phyloP scores from a whole-genome alignment of 2,888 invertebrate species.

The Coenonympha glycerion region DNA sequence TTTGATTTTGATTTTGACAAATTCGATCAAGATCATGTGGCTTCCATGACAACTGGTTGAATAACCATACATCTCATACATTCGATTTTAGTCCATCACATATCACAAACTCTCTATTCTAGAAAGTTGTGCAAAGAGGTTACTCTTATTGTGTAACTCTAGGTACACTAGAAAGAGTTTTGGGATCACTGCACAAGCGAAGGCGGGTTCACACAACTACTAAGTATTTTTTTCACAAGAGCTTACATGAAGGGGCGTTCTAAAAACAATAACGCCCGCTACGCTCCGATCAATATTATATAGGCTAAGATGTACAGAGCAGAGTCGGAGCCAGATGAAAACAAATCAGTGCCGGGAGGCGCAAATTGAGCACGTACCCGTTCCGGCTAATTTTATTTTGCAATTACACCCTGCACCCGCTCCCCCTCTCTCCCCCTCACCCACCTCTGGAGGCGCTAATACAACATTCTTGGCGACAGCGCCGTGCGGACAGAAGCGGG shows the following conservation, averaged over 20 bases:
- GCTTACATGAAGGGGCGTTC: slow-evolving; percentile 6
- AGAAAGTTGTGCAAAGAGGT: too few relatives aligned
- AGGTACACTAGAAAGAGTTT: too few relatives aligned
- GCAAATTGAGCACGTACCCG: slow-evolving; percentile 76
- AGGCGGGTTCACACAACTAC: too few relatives aligned
- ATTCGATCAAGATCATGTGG: too few relatives aligned
- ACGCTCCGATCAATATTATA: slow-evolving; percentile 67
- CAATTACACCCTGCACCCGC: slow-evolving; percentile 67
- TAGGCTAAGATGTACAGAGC: slow-evolving; percentile 61
- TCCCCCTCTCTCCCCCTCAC: slow-evolving; percentile 28
- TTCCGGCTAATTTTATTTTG: slow-evolving; percentile 77
- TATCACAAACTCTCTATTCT: too few relatives aligned
- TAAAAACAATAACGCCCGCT: slow-evolving; percentile 55
- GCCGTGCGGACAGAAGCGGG: slow-evolving; percentile 29
- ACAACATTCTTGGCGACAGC: slow-evolving; percentile 73
- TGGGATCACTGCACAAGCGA: too few relatives aligned
- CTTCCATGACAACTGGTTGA: too few relatives aligned
- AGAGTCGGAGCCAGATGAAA: slow-evolving; percentile 55
- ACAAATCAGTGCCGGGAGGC: slow-evolving; percentile 75
- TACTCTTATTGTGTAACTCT: too few relatives aligned
- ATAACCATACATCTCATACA: too few relatives aligned
- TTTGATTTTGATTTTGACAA: too few relatives aligned
- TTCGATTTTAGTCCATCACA: too few relatives aligned
- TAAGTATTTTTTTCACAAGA: not conserved
- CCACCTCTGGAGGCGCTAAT: slow-evolving; percentile 46